A percentile compares a stretch with the other conserved stretches of the same genome.
Evolutionary conservation across 2,113 vertebrate species (phyloP).

Genomic region (Trogon surrucura): DNA sequence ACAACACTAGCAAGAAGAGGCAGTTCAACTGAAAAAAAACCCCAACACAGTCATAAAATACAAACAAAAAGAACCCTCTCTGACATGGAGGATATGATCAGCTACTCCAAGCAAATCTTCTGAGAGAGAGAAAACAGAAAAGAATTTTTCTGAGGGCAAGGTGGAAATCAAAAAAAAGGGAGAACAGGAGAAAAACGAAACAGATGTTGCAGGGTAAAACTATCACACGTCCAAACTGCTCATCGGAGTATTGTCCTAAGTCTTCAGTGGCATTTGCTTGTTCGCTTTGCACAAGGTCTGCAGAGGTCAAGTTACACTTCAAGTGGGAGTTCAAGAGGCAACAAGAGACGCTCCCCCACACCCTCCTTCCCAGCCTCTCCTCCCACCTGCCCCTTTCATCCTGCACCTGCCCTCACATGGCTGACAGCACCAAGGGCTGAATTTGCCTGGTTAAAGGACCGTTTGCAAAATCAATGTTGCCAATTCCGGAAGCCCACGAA

Average conservation of each 20-base stretch:
- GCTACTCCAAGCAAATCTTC: slow-evolving; percentile 82
- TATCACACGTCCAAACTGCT: background rate
- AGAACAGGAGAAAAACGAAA: background rate
- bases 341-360: background rate
- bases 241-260: background rate
- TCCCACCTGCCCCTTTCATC: background rate
- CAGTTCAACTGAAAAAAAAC: slow-evolving; percentile 86
- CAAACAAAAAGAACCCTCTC: slow-evolving; percentile 81
- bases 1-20: slow-evolving; percentile 91
- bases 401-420: background rate
- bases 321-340: slow-evolving; percentile 13
- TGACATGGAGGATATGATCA: slow-evolving; percentile 86
- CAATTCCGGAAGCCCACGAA: background rate
- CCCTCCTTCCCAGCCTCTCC: background rate
- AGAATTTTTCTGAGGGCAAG: slow-evolving; percentile 3
- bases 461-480: background rate
- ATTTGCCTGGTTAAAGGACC: background rate
- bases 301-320: slow-evolving; percentile 31
- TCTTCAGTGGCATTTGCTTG: slow-evolving; percentile 16
- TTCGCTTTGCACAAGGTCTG: slow-evolving; percentile 49
- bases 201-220: slow-evolving; percentile 25
- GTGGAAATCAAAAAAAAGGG: slow-evolving; percentile 27
- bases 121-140: slow-evolving; percentile 76
- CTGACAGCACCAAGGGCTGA: background rate
- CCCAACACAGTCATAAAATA: slow-evolving; percentile 90